phyloP scores from a whole-genome alignment of 1,140 invertebrate species.

The Mizuhopecten yessoensis region DNA sequence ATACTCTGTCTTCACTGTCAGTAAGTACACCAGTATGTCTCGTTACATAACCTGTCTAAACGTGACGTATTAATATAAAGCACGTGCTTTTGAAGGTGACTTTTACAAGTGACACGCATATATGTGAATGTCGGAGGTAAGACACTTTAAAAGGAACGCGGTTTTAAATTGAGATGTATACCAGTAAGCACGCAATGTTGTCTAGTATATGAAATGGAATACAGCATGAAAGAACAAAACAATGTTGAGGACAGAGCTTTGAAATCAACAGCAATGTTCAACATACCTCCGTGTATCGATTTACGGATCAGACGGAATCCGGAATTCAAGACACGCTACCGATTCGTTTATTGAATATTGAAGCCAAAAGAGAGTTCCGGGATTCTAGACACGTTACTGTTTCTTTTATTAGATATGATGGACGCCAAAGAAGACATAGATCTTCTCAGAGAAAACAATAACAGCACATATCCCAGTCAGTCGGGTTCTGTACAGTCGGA shows the following conservation, averaged over 20 bases:
- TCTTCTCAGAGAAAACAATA: background rate
- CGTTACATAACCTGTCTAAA: no score
- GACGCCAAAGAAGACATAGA: slow-evolving; percentile 8
- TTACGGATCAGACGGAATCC: background rate
- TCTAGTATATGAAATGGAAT: background rate
- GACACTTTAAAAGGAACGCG: background rate
- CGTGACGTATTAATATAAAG: no score
- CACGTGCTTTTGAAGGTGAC: no score
- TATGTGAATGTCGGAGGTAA: background rate
- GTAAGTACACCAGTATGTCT: no score
- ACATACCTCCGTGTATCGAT: background rate
- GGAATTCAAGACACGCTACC: slow-evolving; percentile 31
- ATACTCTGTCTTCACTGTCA: no score
- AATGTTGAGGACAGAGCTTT: background rate
- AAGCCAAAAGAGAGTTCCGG: slow-evolving; percentile 2
- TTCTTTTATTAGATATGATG: slow-evolving; percentile 35
- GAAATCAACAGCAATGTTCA: background rate
- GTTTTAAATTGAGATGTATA: background rate
- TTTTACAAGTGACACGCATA: no score
- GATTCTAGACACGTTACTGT: slow-evolving; percentile 14
- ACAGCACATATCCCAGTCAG: background rate
- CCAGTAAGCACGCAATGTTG: background rate
- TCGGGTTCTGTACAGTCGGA: background rate
- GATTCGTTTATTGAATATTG: slow-evolving; percentile 28
- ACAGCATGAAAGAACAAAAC: background rate